phyloP scores from a whole-genome alignment of 1,140 invertebrate species.

The Cephus cinctus region DNA sequence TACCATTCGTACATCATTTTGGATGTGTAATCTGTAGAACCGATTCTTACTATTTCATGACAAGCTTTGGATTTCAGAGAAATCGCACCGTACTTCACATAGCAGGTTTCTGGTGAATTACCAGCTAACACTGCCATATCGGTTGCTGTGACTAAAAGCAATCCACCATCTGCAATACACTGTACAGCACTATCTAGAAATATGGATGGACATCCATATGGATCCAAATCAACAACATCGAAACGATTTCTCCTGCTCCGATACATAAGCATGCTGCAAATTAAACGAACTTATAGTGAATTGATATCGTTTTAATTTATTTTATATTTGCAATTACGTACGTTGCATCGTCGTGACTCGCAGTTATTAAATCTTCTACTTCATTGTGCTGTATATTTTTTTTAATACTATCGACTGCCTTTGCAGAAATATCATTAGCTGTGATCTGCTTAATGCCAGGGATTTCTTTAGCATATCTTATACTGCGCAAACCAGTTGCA shows the following conservation, averaged over 20 bases:
- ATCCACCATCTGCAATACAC: conserved; percentile 72
- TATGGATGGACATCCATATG: conserved; percentile 91
- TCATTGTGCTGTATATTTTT: conserved; percentile 80
- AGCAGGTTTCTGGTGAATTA: conserved; percentile 92
- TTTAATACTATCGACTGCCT: conserved; percentile 84
- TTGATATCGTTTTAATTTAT: conserved; percentile 4
- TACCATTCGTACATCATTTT: too few species aligned
- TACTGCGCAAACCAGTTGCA: conserved; percentile 91
- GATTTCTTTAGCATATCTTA: conserved; percentile 95
- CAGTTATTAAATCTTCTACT: conserved; percentile 71
- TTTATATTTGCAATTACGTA: conserved; percentile 51
- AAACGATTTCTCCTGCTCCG: conserved; percentile 73
- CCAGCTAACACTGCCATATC: conserved; percentile 98
- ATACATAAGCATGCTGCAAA: conserved; percentile 81
- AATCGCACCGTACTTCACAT: conserved; percentile 90
- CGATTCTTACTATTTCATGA: conserved; percentile 86
- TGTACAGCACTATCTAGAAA: conserved; percentile 94
- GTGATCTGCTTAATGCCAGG: conserved; percentile 77
- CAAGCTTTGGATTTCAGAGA: conserved; percentile 85
- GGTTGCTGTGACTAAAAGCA: conserved; percentile 94
- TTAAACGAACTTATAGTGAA: conserved; percentile 16
- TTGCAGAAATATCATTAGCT: conserved; percentile 91
- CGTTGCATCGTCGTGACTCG: conserved; percentile 81
- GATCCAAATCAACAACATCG: conserved; percentile 93
- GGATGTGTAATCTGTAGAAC: too few species aligned